These are phyloP conservation scores for Antechinus flavipes DNA, from an alignment of 2,113 vertebrate genomes.

Conservation along the genomic window DNA sequence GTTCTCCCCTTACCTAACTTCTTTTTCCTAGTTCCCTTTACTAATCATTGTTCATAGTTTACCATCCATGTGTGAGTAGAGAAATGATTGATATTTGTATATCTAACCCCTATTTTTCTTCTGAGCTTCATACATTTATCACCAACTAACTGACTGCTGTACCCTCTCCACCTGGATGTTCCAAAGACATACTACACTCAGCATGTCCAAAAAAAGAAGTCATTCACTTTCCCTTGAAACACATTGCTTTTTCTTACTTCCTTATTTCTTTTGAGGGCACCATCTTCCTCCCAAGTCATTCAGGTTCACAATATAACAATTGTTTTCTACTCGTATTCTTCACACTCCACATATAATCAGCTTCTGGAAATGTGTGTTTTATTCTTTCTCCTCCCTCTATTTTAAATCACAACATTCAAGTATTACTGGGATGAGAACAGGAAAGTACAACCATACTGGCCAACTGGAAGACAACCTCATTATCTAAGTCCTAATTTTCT, in stretches of 20 bases:
- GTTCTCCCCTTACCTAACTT: background rate
- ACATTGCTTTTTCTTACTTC: background rate
- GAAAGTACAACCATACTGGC: background rate
- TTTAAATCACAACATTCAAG: constrained; percentile 18
- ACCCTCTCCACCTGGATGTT: background rate
- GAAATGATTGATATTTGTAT: background rate
- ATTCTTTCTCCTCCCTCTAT: background rate
- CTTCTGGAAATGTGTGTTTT: background rate
- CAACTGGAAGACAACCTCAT: too few species aligned
- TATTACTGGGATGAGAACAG: background rate
- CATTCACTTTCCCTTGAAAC: background rate
- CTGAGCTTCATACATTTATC: background rate
- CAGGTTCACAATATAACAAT: background rate
- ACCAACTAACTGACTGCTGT: background rate
- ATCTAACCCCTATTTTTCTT: background rate
- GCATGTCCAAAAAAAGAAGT: background rate
- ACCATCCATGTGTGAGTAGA: background rate
- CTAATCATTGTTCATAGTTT: background rate
- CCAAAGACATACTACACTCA: background rate
- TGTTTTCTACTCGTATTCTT: background rate
- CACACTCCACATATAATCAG: background rate
- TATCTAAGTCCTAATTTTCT: too few species aligned
- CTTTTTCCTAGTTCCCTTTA: background rate
- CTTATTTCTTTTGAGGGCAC: background rate
- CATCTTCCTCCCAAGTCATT: background rate